Conservation (phyloP, 1,140 invertebrate species). For the Bombus confusus region DNA sequence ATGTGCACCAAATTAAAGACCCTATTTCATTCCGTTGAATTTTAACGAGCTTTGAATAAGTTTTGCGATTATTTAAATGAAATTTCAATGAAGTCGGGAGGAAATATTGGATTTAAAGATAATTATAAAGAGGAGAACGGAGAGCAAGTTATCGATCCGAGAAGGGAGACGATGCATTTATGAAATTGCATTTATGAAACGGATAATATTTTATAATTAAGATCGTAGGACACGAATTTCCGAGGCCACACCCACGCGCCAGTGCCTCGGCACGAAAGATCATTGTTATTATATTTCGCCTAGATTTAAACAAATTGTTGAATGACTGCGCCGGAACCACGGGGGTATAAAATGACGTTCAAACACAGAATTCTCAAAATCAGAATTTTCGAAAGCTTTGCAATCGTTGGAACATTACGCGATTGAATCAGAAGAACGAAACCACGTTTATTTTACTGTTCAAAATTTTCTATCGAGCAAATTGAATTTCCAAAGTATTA, state of each 20-base stretch:
- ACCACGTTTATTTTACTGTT: not conserved
- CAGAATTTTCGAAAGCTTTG: conserved; percentile 2
- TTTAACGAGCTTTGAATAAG: conserved; percentile 52
- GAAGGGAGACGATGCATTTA: conserved; percentile 36
- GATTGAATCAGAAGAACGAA: not conserved
- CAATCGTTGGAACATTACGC: not conserved
- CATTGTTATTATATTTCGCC: not conserved
- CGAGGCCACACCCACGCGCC: not conserved
- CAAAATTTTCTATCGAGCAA: not conserved
- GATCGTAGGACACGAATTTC: conserved; percentile 14
- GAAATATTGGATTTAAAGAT: conserved; percentile 50
- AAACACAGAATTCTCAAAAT: not conserved
- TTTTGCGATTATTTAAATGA: conserved; percentile 53
- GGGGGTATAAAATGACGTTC: not conserved
- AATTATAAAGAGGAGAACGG: conserved; percentile 36
- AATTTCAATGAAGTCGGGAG: conserved; percentile 47
- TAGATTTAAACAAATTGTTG: not conserved
- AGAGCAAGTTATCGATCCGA: conserved; percentile 46
- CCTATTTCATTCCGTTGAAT: conserved; percentile 45
- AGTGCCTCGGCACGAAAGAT: not conserved
- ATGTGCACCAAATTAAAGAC: conserved; percentile 25
- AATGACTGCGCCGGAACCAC: not conserved
- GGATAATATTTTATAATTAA: conserved; percentile 51
- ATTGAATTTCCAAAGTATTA: not conserved
- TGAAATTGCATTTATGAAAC: conserved; percentile 51